These are phyloP conservation scores for Rattus norvegicus DNA, from an alignment of 2,113 vertebrate species.

Conservation along the genomic window GRCr8 NC_086023.1:170228001-170228500, in stretches of 20 bases:
- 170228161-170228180: rapidly evolving
- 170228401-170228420: rapidly evolving
- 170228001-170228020: rapidly evolving
- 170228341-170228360: neutral
- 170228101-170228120: neutral
- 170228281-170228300: neutral
- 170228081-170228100: neutral
- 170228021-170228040: neutral
- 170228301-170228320: neutral
- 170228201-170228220: too few species aligned
- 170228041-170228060: neutral
- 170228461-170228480: rapidly evolving
- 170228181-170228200: neutral
- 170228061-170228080: rapidly evolving
- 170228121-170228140: neutral
- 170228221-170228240: neutral
- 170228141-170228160: too few species aligned
- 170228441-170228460: rapidly evolving
- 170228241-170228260: neutral
- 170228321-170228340: neutral
- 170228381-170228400: rapidly evolving
- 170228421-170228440: neutral
- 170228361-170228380: too few species aligned
- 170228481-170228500: neutral
- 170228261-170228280: rapidly evolving